Conservation (phyloP, 2,888 invertebrate species). For the Sepioteuthis lessoniana region DNA sequence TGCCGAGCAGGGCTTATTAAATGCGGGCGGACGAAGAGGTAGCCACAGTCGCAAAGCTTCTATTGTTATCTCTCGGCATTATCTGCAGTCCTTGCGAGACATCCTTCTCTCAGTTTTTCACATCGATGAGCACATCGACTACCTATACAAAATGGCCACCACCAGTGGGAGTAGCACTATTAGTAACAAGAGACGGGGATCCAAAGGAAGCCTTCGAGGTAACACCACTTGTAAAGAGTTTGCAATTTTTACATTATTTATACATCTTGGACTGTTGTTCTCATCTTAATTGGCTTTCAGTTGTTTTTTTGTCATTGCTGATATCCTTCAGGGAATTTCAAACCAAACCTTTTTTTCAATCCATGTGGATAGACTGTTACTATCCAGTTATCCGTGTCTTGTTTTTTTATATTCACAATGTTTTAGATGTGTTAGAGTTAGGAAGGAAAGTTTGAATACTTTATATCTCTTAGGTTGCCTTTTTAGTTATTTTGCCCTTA, state of each 20-base stretch:
- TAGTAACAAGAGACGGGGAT: constrained; percentile 58
- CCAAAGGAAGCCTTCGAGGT: constrained; percentile 70
- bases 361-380: too few relatives aligned
- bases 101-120: constrained; percentile 64
- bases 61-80: constrained; percentile 56
- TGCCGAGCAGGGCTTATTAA: constrained; percentile 36
- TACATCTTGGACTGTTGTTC: too few relatives aligned
- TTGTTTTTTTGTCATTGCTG: too few relatives aligned
- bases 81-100: constrained; percentile 63
- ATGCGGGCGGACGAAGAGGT: neutral
- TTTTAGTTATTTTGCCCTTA: too few relatives aligned
- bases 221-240: neutral
- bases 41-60: constrained; percentile 48
- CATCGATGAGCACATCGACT: constrained; percentile 68
- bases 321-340: too few relatives aligned
- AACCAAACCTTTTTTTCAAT: too few relatives aligned
- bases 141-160: constrained; percentile 63
- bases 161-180: constrained; percentile 49
- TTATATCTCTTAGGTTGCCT: too few relatives aligned
- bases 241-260: neutral
- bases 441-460: too few relatives aligned
- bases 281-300: too few relatives aligned
- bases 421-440: too few relatives aligned
- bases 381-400: too few relatives aligned
- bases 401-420: too few relatives aligned